Percentiles rank a stretch among this genome's conserved stretches.
Conservation (phyloP, 2,797 vertebrate genomes). For the Oreochromis grahami region DNA sequence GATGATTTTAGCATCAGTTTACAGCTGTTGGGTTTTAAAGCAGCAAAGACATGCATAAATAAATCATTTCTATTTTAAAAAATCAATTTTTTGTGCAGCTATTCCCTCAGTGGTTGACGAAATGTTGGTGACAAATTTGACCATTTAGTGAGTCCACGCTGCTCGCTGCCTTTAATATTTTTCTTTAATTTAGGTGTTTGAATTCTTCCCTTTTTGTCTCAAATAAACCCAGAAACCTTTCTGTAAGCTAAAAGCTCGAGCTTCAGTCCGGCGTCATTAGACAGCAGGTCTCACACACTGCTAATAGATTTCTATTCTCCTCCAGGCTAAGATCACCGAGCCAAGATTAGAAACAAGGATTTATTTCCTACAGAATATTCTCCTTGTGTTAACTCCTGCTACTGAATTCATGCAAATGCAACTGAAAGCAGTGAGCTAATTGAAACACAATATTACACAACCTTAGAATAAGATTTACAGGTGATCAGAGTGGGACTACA, state of each 20-base stretch:
- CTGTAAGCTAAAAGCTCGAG: background rate
- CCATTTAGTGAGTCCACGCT: background rate
- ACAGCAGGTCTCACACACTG: background rate
- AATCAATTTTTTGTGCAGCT: fast-evolving
- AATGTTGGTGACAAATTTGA: background rate
- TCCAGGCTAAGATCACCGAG: background rate
- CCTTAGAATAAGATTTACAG: background rate
- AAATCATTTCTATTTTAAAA: background rate
- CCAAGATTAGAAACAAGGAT: background rate
- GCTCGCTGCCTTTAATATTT: background rate
- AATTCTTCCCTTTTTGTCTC: background rate
- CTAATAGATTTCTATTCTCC: background rate
- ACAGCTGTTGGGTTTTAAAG: background rate
- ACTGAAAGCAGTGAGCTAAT: background rate
- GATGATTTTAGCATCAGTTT: fast-evolving
- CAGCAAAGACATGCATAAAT: background rate
- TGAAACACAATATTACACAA: background rate
- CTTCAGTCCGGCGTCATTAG: background rate
- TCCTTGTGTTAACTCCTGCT: background rate
- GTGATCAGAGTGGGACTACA: background rate
- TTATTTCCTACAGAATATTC: background rate
- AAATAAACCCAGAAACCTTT: background rate
- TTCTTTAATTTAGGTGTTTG: background rate
- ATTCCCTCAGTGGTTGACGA: fast-evolving
- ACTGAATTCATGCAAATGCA: background rate